Conservation (phyloP, 1,140 invertebrate species). For the Acromyrmex echinatior region DNA sequence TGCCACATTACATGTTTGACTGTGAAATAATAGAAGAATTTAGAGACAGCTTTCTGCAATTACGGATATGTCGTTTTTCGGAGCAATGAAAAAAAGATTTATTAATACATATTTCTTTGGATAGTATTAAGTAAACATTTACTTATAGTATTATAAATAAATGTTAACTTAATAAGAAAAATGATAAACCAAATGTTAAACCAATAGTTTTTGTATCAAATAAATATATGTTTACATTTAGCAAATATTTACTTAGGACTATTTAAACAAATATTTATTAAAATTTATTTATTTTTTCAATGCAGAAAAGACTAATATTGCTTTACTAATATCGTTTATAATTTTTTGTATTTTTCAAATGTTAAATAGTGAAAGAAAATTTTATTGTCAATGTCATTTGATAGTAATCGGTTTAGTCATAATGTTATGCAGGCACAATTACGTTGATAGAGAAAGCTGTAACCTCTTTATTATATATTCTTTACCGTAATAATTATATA, state of each 20-base stretch:
- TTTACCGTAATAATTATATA: neutral
- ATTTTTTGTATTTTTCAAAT: slow-evolving; percentile 1
- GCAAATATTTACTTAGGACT: no score
- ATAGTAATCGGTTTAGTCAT: neutral
- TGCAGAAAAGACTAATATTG: no score
- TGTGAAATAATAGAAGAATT: slow-evolving; percentile 3
- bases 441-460: neutral
- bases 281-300: no score
- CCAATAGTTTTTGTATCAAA: no score
- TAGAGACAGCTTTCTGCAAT: neutral
- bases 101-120: no score
- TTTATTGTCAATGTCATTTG: neutral
- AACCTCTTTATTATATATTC: neutral
- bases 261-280: no score
- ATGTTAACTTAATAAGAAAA: no score
- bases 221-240: no score
- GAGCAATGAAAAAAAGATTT: no score
- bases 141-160: no score
- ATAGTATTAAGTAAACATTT: no score
- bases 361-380: neutral
- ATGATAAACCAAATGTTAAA: no score
- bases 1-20: neutral
- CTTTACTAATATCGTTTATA: neutral
- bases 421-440: neutral
- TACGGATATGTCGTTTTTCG: neutral